Conservation (phyloP, 1,140 invertebrate species). For the Cydia splendana region DNA sequence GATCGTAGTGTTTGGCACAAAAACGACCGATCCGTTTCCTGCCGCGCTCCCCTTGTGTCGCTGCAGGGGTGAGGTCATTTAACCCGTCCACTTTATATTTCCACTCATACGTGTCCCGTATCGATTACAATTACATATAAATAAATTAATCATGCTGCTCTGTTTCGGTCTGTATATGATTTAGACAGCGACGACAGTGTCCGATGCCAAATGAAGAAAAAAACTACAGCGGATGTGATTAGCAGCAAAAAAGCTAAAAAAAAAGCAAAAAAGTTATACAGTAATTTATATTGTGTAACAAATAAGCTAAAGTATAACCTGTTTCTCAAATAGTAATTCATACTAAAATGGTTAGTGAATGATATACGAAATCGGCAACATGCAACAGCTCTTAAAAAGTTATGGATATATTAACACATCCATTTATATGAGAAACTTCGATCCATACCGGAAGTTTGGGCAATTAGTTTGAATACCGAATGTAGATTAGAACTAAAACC, state of each 20-base stretch:
- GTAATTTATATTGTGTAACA: too few relatives aligned
- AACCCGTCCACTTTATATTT: slow-evolving; percentile 21
- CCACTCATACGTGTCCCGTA: neutral
- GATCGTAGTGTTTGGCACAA: slow-evolving; percentile 41
- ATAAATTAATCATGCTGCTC: neutral
- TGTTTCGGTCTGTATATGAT: neutral
- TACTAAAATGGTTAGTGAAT: too few relatives aligned
- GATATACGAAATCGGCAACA: too few relatives aligned
- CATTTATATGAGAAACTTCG: neutral
- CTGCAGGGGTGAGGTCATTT: slow-evolving; percentile 18
- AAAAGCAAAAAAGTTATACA: too few relatives aligned
- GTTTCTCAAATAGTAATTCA: too few relatives aligned
- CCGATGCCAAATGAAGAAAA: neutral
- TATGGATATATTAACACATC: neutral
- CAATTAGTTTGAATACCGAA: neutral
- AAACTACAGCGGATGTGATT: too few relatives aligned
- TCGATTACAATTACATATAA: neutral
- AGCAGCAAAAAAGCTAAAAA: too few relatives aligned
- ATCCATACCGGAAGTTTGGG: neutral
- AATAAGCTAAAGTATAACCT: too few relatives aligned
- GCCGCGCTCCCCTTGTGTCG: slow-evolving; percentile 49
- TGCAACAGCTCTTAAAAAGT: neutral
- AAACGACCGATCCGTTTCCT: slow-evolving; percentile 57
- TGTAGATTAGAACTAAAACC: neutral
- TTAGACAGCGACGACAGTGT: neutral